Percentiles rank a stretch among this genome's conserved stretches.
Evolutionary conservation across 1,140 invertebrate genomes (phyloP).

Genomic region (Ostrea edulis): DNA sequence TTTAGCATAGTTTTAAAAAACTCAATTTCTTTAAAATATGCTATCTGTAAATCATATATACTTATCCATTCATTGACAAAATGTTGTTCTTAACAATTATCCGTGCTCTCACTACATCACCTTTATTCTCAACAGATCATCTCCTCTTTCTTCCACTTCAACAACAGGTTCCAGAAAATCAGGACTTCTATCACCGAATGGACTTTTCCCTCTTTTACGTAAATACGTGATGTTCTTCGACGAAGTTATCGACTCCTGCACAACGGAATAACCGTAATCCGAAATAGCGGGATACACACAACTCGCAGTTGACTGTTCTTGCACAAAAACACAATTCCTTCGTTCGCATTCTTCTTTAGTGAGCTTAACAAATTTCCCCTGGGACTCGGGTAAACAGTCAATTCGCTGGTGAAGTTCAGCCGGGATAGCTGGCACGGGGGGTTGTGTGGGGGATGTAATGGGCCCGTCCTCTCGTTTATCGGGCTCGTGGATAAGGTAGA

Average conservation of each 20-base stretch:
- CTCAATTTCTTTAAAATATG: no score
- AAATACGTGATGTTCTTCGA: slow-evolving; percentile 52
- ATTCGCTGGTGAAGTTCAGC: slow-evolving; percentile 50
- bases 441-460: not conserved
- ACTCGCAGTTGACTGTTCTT: not conserved
- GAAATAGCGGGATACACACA: slow-evolving; percentile 44
- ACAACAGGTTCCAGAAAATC: slow-evolving; percentile 54
- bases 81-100: no score
- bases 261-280: slow-evolving; percentile 46
- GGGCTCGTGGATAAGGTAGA: slow-evolving; percentile 55
- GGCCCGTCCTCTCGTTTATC: slow-evolving; percentile 39
- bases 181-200: slow-evolving; percentile 57
- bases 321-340: slow-evolving; percentile 61
- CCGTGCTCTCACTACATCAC: slow-evolving; percentile 59
- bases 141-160: slow-evolving; percentile 59
- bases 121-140: slow-evolving; percentile 65
- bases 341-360: slow-evolving; percentile 60
- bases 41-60: no score
- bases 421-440: not conserved
- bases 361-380: slow-evolving; percentile 45
- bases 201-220: slow-evolving; percentile 49
- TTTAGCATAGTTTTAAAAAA: no score
- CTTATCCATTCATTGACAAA: no score
- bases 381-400: slow-evolving; percentile 66
- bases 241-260: not conserved